Conservation (phyloP, 2,113 vertebrate genomes). For the Pedionomus torquatus region DNA sequence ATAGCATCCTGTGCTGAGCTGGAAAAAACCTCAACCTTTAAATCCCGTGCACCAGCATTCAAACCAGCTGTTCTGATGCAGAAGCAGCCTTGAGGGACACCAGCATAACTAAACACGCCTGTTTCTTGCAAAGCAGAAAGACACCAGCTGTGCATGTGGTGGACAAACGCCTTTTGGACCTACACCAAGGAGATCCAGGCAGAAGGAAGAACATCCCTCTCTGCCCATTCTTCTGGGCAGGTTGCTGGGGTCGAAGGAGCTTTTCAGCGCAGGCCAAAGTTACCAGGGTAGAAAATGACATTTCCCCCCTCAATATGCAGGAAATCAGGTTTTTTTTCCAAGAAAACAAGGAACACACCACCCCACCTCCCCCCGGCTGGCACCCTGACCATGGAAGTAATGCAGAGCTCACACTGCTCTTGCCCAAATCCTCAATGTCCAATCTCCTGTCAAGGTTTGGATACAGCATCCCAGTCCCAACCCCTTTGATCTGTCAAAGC, state of each 20-base stretch:
- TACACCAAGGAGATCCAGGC: background rate
- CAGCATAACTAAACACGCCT: background rate
- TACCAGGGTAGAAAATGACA: background rate
- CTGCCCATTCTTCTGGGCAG: accelerated
- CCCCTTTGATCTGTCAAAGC: background rate
- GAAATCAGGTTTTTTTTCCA: accelerated
- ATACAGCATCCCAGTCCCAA: background rate
- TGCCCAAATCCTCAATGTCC: background rate
- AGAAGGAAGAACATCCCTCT: background rate
- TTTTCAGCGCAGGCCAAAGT: background rate
- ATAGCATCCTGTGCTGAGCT: background rate
- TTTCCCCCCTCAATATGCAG: background rate
- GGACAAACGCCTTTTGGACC: background rate
- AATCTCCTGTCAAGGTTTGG: background rate
- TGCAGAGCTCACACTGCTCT: background rate
- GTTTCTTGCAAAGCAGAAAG: background rate
- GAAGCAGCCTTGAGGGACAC: background rate
- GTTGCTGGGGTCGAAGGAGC: accelerated
- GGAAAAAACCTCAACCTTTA: background rate
- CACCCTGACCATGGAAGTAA: background rate
- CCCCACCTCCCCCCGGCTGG: background rate
- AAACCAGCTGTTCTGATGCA: background rate
- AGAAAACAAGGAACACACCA: background rate
- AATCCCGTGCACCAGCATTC: background rate
- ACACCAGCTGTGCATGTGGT: background rate